These are phyloP conservation scores for Mechanitis mazaeus DNA, from an alignment of 2,888 invertebrate genomes.

Conservation along the genomic window DNA sequence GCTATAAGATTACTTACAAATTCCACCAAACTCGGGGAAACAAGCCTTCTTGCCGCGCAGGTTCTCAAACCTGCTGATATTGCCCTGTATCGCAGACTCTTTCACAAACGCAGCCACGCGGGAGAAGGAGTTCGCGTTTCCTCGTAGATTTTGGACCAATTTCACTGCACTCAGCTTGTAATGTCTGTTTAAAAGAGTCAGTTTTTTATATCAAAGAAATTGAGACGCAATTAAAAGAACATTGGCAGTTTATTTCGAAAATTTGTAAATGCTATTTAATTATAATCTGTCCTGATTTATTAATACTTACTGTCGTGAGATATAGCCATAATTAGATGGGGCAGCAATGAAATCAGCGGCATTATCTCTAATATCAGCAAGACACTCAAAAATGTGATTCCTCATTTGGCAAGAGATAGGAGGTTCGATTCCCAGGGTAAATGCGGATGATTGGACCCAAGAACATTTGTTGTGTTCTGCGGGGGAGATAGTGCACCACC, in stretches of 20 bases:
- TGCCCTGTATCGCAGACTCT: conserved; percentile 35
- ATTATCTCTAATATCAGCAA: conserved; percentile 67
- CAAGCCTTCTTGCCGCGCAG: conserved; percentile 76
- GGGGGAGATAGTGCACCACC: conserved; percentile 78
- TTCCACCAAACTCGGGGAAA: conserved; percentile 81
- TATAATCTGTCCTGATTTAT: not conserved
- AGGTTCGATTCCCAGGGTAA: conserved; percentile 78
- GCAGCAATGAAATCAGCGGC: conserved; percentile 77
- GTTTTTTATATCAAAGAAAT: too few species aligned
- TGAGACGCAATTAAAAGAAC: too few species aligned
- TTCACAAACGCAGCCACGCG: conserved; percentile 76
- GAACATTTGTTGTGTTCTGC: conserved; percentile 77
- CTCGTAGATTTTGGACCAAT: conserved; percentile 74
- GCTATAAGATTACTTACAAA: conserved; percentile 61
- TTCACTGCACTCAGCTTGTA: conserved; percentile 75
- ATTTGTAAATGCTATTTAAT: not conserved
- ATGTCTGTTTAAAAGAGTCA: conserved; percentile 54
- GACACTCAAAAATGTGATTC: conserved; percentile 67
- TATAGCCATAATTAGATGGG: conserved; percentile 79
- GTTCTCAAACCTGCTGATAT: conserved; percentile 72
- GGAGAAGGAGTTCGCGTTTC: conserved; percentile 51
- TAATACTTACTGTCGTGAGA: conserved; percentile 78
- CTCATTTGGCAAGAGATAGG: conserved; percentile 70
- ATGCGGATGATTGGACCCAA: conserved; percentile 75
- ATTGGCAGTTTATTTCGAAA: not conserved